Percentiles rank a stretch among this genome's conserved stretches.
Evolutionary conservation across 2,113 vertebrate genomes (phyloP).

Genomic region (Ia io): DNA sequence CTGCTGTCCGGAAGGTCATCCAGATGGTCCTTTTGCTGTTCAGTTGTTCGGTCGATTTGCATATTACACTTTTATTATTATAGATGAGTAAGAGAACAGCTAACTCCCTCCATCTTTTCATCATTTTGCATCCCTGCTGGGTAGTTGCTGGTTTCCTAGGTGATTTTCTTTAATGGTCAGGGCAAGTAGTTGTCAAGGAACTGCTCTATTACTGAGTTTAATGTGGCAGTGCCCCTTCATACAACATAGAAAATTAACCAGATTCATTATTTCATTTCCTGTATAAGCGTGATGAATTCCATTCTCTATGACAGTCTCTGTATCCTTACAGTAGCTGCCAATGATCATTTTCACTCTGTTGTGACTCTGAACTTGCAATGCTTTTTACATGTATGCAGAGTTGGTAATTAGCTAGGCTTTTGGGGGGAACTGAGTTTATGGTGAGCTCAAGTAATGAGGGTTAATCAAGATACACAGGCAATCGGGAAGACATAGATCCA

Average conservation of each 20-base stretch:
- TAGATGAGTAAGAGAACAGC: background rate
- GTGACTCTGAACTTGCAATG: background rate
- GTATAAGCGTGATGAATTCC: background rate
- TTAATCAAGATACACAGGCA: background rate
- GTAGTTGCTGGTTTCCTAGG: background rate
- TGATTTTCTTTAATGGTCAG: background rate
- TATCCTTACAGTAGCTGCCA: background rate
- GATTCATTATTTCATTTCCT: background rate
- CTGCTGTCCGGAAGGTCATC: no score
- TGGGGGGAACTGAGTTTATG: background rate
- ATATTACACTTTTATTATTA: no score
- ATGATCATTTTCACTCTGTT: background rate
- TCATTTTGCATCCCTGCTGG: background rate
- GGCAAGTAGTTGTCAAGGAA: background rate
- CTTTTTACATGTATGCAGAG: background rate
- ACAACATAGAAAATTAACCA: background rate
- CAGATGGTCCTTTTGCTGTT: no score
- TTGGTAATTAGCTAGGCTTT: background rate
- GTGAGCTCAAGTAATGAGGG: background rate
- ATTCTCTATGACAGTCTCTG: background rate
- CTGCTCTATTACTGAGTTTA: background rate
- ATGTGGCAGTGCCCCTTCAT: background rate
- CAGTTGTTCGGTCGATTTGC: no score
- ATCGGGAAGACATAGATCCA: background rate
- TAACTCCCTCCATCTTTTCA: background rate